Conservation (phyloP, 2,797 vertebrate species). For the Leptatherina wallacei region DNA sequence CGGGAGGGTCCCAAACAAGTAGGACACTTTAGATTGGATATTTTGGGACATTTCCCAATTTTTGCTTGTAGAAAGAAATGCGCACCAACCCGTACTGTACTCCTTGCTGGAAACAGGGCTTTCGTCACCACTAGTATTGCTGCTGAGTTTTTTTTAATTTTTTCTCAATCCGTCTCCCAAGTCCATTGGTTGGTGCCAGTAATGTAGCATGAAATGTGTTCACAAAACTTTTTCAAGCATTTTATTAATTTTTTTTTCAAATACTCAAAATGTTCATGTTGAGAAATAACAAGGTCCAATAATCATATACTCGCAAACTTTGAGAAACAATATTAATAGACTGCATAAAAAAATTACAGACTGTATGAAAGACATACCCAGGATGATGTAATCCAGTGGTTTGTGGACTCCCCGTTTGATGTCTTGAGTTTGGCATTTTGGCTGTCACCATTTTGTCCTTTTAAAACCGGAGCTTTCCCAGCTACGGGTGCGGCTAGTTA, state of each 20-base stretch:
- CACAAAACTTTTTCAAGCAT: neutral
- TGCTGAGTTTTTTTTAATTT: no score
- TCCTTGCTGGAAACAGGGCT: no score
- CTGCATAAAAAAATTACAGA: neutral
- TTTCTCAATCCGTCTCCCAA: neutral
- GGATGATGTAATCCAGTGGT: neutral
- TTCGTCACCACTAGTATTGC: no score
- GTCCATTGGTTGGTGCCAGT: neutral
- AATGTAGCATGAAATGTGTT: neutral
- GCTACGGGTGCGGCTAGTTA: neutral
- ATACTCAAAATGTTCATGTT: neutral
- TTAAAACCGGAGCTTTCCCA: neutral
- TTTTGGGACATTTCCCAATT: no score
- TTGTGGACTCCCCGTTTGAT: neutral
- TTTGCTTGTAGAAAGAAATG: no score
- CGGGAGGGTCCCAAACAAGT: no score
- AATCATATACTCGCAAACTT: neutral
- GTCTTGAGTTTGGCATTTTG: neutral
- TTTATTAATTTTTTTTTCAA: no score
- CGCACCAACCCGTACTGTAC: no score
- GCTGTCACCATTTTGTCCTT: neutral
- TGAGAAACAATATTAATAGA: neutral
- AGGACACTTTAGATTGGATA: no score
- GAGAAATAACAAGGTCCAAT: neutral
- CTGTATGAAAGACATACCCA: neutral